Base-by-base conservation (phyloP, 2,797 vertebrate genomes). In the Protosalanx chinensis region DNA sequence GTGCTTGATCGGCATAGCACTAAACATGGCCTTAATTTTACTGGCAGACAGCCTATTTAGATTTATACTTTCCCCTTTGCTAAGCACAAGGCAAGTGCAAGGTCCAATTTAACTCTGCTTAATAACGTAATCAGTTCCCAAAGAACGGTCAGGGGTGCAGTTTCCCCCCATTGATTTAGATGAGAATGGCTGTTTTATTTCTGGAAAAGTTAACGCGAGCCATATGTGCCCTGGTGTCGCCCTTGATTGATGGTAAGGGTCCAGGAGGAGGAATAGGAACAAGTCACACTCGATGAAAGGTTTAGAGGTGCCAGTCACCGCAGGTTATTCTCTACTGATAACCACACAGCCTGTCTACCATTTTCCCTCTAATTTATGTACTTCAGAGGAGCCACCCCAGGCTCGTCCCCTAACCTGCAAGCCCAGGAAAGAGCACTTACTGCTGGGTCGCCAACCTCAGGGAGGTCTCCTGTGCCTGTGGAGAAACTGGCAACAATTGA, bases 231-330 rank as follows among this genome's bases (percentile, higher is more conserved):
- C 67, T 56, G 71, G 81, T 80, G 79, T 73, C 75, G 80, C 77
- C 64, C 68, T 64, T 87, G 89, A 91, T 84, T 87, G 86, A 92
- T 90, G 78, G 83, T 77, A 69, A 53, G 67, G 61, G 73, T 78
- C 79, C 72, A 77, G 75, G 76, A 27, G 23, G 80, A 82, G 41
- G 79, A 74, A 82, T 81, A 56, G 57, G 77, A 78, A 87, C 76
- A 81, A 81, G 85, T 90, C 86, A 86, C 86, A 84, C 81, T 66
- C 78, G 83, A 84, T 88, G 67, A 87, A 84, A 89, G 88, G 91
- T 92, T 91, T 88, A 91, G 81, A 76, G 79, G 79, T 62, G n/a
- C 53, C 79, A 78, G 18, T 75, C 80, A 80, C 73, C 77, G 86
- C 84, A 78, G 78, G 76, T 80, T 60, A 70, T 70, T 81, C 79